Evolutionary conservation across 2,888 invertebrate genomes (phyloP).

Genomic region (Embidobia sp.): DNA sequence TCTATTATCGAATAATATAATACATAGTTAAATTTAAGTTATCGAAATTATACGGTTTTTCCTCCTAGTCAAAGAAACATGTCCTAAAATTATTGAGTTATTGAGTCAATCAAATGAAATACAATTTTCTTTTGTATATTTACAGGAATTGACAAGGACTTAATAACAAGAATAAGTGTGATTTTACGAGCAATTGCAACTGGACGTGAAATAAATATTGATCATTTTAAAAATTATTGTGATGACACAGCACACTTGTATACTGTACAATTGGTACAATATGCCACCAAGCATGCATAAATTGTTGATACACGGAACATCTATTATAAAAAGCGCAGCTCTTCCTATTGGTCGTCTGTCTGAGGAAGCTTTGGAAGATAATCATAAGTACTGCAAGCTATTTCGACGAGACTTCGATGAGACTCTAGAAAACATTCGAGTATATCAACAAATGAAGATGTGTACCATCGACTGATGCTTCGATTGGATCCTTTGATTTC

Average conservation of each 20-base stretch:
- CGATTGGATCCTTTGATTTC: slow-evolving; percentile 7
- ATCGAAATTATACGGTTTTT: no score
- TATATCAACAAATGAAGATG: slow-evolving; percentile 3
- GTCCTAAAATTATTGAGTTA: no score
- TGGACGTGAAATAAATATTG: background rate
- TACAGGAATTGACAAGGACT: background rate
- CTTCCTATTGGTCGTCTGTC: slow-evolving; percentile 19
- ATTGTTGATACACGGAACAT: slow-evolving; percentile 25
- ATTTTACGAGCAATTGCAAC: slow-evolving; percentile 12
- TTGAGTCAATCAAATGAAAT: no score
- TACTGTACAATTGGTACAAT: background rate
- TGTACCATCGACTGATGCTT: background rate
- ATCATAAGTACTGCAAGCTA: slow-evolving; percentile 5
- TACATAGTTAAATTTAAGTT: no score
- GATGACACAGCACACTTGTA: background rate
- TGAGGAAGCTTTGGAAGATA: slow-evolving; percentile 20
- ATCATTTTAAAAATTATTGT: slow-evolving; percentile 2
- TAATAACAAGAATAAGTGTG: background rate
- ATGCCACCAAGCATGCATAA: slow-evolving; percentile 29
- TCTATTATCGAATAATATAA: no score
- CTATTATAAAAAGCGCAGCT: background rate
- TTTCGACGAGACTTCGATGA: background rate
- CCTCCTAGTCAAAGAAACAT: no score
- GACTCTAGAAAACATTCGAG: slow-evolving; percentile 1
- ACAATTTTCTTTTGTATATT: no score